phyloP scores from a whole-genome alignment of 2,888 invertebrate genomes.

The Boloria euphrosyne region DNA sequence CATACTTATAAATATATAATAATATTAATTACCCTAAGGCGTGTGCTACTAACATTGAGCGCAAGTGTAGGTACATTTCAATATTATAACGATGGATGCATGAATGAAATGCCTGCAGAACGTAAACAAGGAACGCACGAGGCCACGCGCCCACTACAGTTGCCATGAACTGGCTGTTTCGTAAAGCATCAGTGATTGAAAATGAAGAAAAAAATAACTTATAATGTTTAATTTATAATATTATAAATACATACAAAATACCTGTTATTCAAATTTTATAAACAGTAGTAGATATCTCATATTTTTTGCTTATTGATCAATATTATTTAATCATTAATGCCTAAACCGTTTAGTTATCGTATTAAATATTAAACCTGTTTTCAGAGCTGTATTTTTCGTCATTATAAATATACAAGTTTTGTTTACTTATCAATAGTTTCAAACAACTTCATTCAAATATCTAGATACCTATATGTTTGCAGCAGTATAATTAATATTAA shows the following conservation, averaged over 20 bases:
- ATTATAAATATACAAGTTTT: no score
- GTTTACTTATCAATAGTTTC: no score
- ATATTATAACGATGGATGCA: constrained; percentile 42
- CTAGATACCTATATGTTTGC: neutral
- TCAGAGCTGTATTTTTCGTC: no score
- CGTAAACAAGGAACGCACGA: constrained; percentile 53
- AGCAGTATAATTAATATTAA: constrained; percentile 10
- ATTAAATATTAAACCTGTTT: no score
- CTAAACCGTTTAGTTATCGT: no score
- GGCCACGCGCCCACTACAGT: constrained; percentile 46
- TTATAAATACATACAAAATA: no score
- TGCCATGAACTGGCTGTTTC: constrained; percentile 29
- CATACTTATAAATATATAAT: neutral
- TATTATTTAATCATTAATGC: no score
- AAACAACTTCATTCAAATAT: neutral
- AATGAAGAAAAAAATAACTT: neutral
- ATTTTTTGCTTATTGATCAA: no score
- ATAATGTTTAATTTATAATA: no score
- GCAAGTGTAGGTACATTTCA: constrained; percentile 31
- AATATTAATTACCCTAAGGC: constrained; percentile 1
- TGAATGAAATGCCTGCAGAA: constrained; percentile 55
- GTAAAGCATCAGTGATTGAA: constrained; percentile 6
- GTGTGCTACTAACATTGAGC: constrained; percentile 27
- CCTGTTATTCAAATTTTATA: no score
- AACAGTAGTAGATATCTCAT: no score